phyloP scores from a whole-genome alignment of 2,888 invertebrate genomes.

The Harpalus rubripes region DNA sequence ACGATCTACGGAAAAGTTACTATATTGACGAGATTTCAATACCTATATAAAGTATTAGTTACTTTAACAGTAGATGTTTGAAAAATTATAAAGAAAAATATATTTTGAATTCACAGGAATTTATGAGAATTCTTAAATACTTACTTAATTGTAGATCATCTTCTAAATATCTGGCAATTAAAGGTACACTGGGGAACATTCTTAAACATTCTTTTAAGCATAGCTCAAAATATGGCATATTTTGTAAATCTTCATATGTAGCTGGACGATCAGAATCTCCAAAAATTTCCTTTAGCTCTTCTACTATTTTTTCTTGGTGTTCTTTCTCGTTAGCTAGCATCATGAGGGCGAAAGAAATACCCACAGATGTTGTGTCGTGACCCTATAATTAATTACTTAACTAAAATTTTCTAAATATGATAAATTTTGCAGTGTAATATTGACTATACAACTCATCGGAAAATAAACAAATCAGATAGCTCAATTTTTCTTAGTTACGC shows the following conservation, averaged over 20 bases:
- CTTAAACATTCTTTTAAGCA: constrained; percentile 84
- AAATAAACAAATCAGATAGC: too few species aligned
- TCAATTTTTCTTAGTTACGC: too few species aligned
- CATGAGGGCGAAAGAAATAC: constrained; percentile 75
- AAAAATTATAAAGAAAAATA: too few species aligned
- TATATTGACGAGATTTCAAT: too few species aligned
- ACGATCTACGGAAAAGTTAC: too few species aligned
- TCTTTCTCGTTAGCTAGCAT: constrained; percentile 76
- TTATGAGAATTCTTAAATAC: not conserved
- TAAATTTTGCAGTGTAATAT: too few species aligned
- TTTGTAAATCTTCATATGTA: constrained; percentile 80
- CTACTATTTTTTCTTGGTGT: constrained; percentile 75
- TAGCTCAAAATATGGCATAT: constrained; percentile 83
- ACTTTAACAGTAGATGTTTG: too few species aligned
- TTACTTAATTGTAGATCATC: constrained; percentile 75
- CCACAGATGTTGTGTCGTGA: constrained; percentile 78
- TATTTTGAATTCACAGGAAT: too few species aligned
- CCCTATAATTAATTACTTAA: constrained; percentile 73
- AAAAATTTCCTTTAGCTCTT: constrained; percentile 78
- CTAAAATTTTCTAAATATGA: too few species aligned
- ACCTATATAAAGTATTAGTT: too few species aligned
- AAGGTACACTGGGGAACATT: constrained; percentile 83
- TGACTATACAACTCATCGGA: too few species aligned
- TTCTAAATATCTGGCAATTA: constrained; percentile 80
- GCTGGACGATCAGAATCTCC: constrained; percentile 77